Conservation (phyloP, 2,888 invertebrate genomes). For the Urechis unicinctus region DNA sequence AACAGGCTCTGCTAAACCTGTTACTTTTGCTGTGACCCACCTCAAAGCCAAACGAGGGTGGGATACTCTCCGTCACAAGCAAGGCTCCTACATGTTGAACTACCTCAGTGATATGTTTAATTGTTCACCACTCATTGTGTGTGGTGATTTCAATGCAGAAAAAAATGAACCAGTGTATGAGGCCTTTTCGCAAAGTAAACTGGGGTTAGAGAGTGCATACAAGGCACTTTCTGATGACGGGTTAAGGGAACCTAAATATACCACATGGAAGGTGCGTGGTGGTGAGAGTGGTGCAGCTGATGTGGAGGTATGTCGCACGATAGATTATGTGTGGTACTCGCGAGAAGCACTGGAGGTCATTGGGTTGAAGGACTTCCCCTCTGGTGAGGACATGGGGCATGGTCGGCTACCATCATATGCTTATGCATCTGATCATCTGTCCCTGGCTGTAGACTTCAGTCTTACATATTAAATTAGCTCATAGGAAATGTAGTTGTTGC, state of each 20-base stretch:
- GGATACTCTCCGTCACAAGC: conserved; percentile 28
- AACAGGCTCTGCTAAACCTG: conserved; percentile 55
- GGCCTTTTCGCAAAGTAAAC: conserved; percentile 51
- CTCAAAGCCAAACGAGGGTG: conserved; percentile 65
- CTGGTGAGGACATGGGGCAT: conserved; percentile 62
- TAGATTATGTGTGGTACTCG: conserved; percentile 59
- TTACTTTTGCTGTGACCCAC: conserved; percentile 67
- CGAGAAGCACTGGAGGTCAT: conserved; percentile 57
- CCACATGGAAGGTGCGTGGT: conserved; percentile 69
- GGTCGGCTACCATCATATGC: conserved; percentile 62
- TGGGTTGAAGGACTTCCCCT: conserved; percentile 59
- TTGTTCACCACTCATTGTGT: conserved; percentile 58
- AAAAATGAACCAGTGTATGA: conserved; percentile 65
- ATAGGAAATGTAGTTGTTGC: no score
- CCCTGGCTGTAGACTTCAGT: conserved; percentile 52
- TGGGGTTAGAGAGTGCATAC: conserved; percentile 45
- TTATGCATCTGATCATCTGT: conserved; percentile 74
- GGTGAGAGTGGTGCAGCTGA: conserved; percentile 41
- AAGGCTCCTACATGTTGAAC: conserved; percentile 30
- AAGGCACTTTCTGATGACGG: conserved; percentile 34
- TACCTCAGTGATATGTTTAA: conserved; percentile 20
- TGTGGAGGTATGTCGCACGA: conserved; percentile 66
- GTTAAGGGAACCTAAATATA: conserved; percentile 62
- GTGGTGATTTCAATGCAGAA: conserved; percentile 74
- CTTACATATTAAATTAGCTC: background rate